A percentile compares a stretch with the other conserved stretches of the same genome.
Conservation (phyloP, 2,797 vertebrate genomes). For the Luscinia luscinia region DNA sequence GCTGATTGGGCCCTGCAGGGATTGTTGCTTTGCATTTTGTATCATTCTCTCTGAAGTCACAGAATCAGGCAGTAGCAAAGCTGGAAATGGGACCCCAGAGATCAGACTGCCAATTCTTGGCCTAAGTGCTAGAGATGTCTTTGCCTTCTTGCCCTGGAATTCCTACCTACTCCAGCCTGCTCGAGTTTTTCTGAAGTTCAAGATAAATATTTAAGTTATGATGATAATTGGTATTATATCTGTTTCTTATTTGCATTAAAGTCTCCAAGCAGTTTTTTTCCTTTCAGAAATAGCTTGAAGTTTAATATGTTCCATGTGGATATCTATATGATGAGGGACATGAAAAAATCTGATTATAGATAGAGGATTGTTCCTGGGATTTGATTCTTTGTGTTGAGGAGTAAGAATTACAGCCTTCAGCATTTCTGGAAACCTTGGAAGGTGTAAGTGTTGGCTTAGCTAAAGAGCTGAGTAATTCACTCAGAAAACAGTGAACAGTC, state of each 20-base stretch:
- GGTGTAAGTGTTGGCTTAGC: constrained; percentile 28
- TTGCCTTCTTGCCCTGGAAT: neutral
- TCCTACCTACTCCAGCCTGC: neutral
- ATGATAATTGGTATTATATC: rapidly evolving
- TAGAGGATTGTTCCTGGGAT: neutral
- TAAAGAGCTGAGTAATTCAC: constrained; percentile 68
- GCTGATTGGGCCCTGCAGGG: neutral
- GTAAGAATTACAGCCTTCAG: constrained; percentile 51
- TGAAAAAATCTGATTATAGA: neutral
- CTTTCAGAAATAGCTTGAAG: neutral
- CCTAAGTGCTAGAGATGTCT: neutral
- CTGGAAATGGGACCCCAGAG: neutral
- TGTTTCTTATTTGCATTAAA: neutral
- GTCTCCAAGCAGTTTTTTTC: neutral
- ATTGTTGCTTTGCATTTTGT: neutral
- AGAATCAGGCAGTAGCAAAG: neutral
- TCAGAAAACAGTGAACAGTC: constrained; percentile 52
- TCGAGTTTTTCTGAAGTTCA: neutral
- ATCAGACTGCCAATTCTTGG: neutral
- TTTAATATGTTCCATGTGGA: neutral
- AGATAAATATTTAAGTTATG: neutral
- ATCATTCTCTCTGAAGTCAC: neutral
- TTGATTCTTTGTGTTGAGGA: neutral
- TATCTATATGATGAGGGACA: neutral
- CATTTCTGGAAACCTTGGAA: constrained; percentile 50